phyloP scores from a whole-genome alignment of 2,797 vertebrate species.

The Epinephelus coioides region DNA sequence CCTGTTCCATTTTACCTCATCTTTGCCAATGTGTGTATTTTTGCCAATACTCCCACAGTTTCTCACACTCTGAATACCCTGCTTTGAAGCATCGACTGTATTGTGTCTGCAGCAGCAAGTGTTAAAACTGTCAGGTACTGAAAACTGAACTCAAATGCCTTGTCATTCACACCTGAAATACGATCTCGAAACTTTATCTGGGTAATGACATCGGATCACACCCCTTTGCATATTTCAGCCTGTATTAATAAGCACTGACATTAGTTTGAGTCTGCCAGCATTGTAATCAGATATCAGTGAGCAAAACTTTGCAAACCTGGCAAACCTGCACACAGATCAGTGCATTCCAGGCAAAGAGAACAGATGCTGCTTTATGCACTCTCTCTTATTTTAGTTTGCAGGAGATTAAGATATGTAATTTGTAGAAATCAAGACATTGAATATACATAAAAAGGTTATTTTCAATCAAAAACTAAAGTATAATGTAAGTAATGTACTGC shows the following conservation, averaged over 20 bases:
- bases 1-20: neutral
- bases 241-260: neutral
- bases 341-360: conserved; percentile 1
- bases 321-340: neutral
- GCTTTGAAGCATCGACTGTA: neutral
- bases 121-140: neutral
- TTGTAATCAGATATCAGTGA: neutral
- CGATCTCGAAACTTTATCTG: neutral
- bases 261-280: neutral
- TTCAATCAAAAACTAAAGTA: neutral
- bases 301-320: neutral
- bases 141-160: neutral
- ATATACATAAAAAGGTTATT: neutral
- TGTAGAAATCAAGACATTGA: neutral
- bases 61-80: neutral
- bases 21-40: neutral
- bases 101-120: neutral
- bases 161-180: neutral
- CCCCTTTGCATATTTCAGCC: neutral
- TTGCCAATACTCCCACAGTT: neutral
- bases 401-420: neutral
- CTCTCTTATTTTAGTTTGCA: neutral
- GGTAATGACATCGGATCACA: neutral
- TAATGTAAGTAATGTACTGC: neutral
- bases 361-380: neutral